Evolutionary conservation across 2,888 invertebrate genomes (phyloP).

Genomic region (Hecatera dysodea): DNA sequence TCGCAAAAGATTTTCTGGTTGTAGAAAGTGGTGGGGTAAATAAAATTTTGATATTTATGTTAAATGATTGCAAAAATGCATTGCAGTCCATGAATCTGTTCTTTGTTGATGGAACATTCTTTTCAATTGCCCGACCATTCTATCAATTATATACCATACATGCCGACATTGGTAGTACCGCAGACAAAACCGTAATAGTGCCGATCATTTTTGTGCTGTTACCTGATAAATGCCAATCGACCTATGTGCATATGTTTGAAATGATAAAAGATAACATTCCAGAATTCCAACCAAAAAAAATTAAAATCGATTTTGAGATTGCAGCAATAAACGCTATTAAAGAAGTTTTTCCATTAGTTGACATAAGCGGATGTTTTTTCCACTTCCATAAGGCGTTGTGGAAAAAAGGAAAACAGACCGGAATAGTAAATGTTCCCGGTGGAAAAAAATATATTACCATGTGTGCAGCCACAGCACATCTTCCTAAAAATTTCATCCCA

Average conservation of each 20-base stretch:
- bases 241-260: constrained; percentile 42
- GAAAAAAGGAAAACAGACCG: constrained; percentile 35
- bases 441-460: constrained; percentile 42
- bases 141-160: constrained; percentile 36
- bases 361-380: constrained; percentile 38
- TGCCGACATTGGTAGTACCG: constrained; percentile 30
- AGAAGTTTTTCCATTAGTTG: constrained; percentile 31
- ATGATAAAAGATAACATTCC: constrained; percentile 44
- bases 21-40: constrained; percentile 43
- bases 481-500: constrained; percentile 30
- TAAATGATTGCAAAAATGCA: constrained; percentile 44
- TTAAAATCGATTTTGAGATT: constrained; percentile 36
- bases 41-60: constrained; percentile 49
- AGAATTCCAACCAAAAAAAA: constrained; percentile 32
- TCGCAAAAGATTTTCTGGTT: constrained; percentile 48
- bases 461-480: constrained; percentile 32
- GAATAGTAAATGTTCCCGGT: constrained; percentile 35
- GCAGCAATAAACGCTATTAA: constrained; percentile 38
- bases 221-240: constrained; percentile 39
- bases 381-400: constrained; percentile 31
- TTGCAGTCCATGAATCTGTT: constrained; percentile 40
- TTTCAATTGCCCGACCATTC: constrained; percentile 27
- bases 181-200: constrained; percentile 34
- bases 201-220: constrained; percentile 25
- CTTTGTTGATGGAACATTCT: constrained; percentile 40